Percentiles rank a stretch among this genome's conserved stretches.
phyloP scores from a whole-genome alignment of 1,140 invertebrate genomes.

The Subanguina moxae region DNA sequence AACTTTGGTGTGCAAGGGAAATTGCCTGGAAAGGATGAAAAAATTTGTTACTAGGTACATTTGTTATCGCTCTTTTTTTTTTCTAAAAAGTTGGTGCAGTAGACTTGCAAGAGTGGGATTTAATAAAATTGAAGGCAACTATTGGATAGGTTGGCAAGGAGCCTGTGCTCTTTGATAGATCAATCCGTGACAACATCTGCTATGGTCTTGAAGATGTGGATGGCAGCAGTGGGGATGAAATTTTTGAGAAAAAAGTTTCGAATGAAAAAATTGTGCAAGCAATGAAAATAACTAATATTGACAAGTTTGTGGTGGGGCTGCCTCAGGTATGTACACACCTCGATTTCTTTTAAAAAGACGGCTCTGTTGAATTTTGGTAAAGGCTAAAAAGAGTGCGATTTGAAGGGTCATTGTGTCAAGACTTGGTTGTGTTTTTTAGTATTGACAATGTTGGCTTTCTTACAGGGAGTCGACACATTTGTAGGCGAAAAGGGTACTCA shows the following conservation, averaged over 20 bases:
- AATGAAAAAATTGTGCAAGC: constrained; percentile 23
- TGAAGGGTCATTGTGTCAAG: not conserved
- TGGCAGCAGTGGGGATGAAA: too few species aligned
- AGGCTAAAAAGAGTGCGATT: too few species aligned
- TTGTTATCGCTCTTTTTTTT: too few species aligned
- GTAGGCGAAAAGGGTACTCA: constrained; percentile 42
- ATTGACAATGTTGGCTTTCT: not conserved
- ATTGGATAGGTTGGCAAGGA: constrained; percentile 59
- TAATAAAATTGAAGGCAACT: constrained; percentile 59
- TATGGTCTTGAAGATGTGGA: constrained; percentile 60
- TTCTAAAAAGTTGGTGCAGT: constrained; percentile 57
- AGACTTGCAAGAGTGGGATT: constrained; percentile 60
- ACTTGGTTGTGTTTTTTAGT: not conserved
- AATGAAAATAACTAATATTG: constrained; percentile 17
- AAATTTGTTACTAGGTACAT: not conserved
- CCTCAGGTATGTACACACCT: constrained; percentile 18
- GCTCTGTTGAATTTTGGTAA: too few species aligned
- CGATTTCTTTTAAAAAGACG: too few species aligned
- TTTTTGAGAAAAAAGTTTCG: constrained; percentile 3
- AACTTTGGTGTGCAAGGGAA: constrained; percentile 30
- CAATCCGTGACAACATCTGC: constrained; percentile 61
- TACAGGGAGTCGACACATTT: constrained; percentile 24
- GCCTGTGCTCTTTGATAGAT: constrained; percentile 62
- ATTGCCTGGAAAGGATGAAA: constrained; percentile 3
- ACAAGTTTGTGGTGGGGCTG: constrained; percentile 5